A percentile compares a stretch with the other conserved stretches of the same genome.
These are phyloP conservation scores for Hipposideros armiger DNA, from an alignment of 2,113 vertebrate species.

Conservation along the genomic window DNA sequence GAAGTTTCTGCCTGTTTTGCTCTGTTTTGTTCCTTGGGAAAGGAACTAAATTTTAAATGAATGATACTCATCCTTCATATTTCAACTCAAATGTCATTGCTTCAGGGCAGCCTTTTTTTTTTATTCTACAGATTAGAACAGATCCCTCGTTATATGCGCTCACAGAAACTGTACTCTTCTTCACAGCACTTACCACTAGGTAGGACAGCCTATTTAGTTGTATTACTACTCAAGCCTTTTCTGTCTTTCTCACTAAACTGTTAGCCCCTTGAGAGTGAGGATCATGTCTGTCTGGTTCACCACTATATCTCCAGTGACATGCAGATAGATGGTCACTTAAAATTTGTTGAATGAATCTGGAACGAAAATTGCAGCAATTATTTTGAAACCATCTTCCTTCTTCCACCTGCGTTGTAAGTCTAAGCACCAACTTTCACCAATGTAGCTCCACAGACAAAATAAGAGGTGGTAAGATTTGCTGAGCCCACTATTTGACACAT, in stretches of 20 bases:
- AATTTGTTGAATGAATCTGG: conserved; percentile 17
- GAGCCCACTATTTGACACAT: not conserved
- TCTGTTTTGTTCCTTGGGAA: not conserved
- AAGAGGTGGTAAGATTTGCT: conserved; percentile 17
- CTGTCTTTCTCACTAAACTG: conserved; percentile 16
- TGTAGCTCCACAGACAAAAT: conserved; percentile 46
- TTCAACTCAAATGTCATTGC: conserved; percentile 50
- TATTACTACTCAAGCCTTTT: not conserved
- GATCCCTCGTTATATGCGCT: not conserved
- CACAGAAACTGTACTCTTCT: conserved; percentile 49
- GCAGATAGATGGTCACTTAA: conserved; percentile 2
- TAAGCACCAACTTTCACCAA: conserved; percentile 26
- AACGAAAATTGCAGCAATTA: conserved; percentile 49
- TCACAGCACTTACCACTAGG: not conserved
- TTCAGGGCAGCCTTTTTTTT: conserved; percentile 10
- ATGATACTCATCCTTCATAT: conserved; percentile 15
- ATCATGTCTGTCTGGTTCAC: not conserved
- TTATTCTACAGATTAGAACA: not conserved
- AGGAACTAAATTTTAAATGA: conserved; percentile 54
- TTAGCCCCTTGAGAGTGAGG: conserved; percentile 18
- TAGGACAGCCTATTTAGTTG: conserved; percentile 24
- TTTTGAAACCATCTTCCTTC: conserved; percentile 43
- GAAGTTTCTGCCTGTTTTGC: not conserved
- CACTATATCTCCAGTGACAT: conserved; percentile 39
- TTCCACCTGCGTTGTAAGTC: conserved; percentile 20